These are phyloP conservation scores for Eulemur coronatus DNA, from an alignment of 2,797 vertebrate species.

Conservation along the genomic window DNA sequence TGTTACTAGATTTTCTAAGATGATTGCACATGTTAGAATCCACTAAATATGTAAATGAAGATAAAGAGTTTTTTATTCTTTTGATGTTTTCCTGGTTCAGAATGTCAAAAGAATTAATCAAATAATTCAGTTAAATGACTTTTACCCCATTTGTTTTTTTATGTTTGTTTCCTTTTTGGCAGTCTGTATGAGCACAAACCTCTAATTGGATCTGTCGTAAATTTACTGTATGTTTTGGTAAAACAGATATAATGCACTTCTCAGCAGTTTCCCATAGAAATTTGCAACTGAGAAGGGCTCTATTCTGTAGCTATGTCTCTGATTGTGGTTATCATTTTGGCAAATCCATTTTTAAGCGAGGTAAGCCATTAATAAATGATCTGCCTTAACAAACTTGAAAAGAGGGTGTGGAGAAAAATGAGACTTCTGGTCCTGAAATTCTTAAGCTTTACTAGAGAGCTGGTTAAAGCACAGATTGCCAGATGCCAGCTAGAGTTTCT, in stretches of 20 bases:
- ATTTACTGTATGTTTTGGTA: slow-evolving; percentile 47
- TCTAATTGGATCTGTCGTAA: slow-evolving; percentile 51
- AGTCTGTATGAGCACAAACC: background rate
- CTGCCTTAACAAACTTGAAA: background rate
- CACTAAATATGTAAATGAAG: background rate
- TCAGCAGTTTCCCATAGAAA: background rate
- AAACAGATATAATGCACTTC: background rate
- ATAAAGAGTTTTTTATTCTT: background rate
- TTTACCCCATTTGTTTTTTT: slow-evolving; percentile 35
- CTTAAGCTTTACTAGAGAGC: background rate
- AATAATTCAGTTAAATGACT: slow-evolving; percentile 31
- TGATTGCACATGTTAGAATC: background rate
- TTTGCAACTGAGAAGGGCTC: background rate
- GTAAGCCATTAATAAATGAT: background rate
- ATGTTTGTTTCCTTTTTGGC: slow-evolving; percentile 43
- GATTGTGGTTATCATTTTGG: background rate
- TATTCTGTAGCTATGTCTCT: background rate
- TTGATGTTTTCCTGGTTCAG: slow-evolving; percentile 20
- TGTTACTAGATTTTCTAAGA: background rate
- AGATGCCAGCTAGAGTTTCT: background rate
- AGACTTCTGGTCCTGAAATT: background rate
- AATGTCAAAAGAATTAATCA: slow-evolving; percentile 42
- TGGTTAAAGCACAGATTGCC: background rate
- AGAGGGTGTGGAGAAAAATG: background rate
- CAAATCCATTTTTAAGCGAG: background rate